Evolutionary conservation across 2,113 vertebrate genomes (phyloP).

Genomic region (Hyla sarda): DNA sequence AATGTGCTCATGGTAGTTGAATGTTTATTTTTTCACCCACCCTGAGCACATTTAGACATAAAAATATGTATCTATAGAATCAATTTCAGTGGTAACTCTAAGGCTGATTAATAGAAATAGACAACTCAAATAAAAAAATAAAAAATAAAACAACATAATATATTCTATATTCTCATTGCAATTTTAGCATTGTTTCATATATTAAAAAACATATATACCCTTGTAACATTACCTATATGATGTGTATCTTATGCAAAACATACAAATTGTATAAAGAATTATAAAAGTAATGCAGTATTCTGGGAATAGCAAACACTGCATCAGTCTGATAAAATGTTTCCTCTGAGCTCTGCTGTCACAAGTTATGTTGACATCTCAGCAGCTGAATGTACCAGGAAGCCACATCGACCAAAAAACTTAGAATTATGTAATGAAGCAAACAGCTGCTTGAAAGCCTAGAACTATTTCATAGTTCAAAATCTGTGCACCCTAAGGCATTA

Average conservation of each 20-base stretch:
- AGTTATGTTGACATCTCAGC: conserved; percentile 34
- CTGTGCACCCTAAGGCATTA: conserved; percentile 60
- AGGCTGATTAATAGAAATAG: too few relatives aligned
- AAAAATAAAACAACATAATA: too few relatives aligned
- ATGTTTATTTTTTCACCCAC: too few relatives aligned
- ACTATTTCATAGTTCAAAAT: conserved; percentile 59
- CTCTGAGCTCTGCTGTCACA: conserved; percentile 22
- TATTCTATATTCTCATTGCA: too few relatives aligned
- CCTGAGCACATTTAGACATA: too few relatives aligned
- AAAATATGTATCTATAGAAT: too few relatives aligned
- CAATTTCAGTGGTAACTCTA: too few relatives aligned
- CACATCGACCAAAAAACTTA: conserved; percentile 30
- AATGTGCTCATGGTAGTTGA: too few relatives aligned
- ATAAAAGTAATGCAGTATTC: neutral
- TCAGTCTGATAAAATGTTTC: conserved; percentile 4
- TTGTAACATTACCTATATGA: neutral
- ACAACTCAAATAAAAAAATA: too few relatives aligned
- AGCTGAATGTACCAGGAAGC: conserved; percentile 34
- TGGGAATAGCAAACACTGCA: neutral
- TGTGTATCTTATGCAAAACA: neutral
- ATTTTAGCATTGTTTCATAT: neutral
- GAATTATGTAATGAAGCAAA: conserved; percentile 52
- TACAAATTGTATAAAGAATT: neutral
- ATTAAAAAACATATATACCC: neutral
- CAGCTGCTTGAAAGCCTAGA: conserved; percentile 64